Conservation (phyloP, 2,797 vertebrate species). For the Neoniphon sammara region DNA sequence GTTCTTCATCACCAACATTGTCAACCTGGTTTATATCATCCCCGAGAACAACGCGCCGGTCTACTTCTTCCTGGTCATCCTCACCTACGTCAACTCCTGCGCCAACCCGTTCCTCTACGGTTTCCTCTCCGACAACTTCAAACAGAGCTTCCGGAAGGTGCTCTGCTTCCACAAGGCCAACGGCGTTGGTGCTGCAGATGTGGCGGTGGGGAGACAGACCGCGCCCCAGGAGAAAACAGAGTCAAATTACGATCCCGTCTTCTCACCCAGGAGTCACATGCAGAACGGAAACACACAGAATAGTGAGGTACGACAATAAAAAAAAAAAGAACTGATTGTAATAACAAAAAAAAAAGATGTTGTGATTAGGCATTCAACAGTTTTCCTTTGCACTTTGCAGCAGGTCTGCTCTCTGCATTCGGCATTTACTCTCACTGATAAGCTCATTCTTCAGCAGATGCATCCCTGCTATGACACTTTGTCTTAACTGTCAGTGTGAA, state of each 20-base stretch:
- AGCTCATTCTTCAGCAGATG: too few relatives aligned
- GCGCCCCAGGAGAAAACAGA: constrained; percentile 71
- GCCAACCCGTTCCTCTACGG: constrained; percentile 94
- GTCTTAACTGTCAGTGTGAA: too few relatives aligned
- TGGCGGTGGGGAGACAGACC: background rate
- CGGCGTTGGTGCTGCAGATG: constrained; percentile 25
- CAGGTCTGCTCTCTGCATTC: too few relatives aligned
- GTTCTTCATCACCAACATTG: constrained; percentile 90
- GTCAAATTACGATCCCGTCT: constrained; percentile 72
- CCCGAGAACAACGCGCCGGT: constrained; percentile 83
- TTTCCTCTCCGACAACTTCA: constrained; percentile 95
- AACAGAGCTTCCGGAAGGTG: constrained; percentile 85
- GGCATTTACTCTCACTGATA: too few relatives aligned
- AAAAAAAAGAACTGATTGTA: background rate
- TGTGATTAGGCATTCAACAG: background rate
- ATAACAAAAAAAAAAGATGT: background rate
- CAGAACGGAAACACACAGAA: constrained; percentile 82
- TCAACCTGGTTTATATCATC: constrained; percentile 90
- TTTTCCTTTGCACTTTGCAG: background rate
- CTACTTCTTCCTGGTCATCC: constrained; percentile 90
- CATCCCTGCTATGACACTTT: too few relatives aligned
- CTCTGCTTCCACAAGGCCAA: constrained; percentile 81
- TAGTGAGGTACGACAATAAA: constrained; percentile 73
- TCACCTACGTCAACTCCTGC: constrained; percentile 96
- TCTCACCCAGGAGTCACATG: constrained; percentile 53